Conservation (phyloP, 2,888 invertebrate genomes). For the Monopis laevigella region DNA sequence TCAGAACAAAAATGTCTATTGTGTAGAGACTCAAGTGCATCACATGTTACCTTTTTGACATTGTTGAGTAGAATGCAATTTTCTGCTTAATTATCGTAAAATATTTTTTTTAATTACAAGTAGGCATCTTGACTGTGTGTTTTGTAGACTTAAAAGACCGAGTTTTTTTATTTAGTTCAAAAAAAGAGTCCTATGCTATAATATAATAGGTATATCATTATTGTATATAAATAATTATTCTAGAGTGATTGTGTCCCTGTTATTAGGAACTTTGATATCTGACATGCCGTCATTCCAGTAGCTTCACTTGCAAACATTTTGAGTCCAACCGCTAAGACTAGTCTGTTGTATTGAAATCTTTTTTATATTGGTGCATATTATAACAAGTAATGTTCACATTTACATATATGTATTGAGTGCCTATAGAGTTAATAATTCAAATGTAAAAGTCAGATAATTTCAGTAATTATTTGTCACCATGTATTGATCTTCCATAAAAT, state of each 20-base stretch:
- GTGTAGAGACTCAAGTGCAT: constrained; percentile 18
- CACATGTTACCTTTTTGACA: constrained; percentile 50
- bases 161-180: constrained; percentile 19
- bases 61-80: constrained; percentile 28
- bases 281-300: constrained; percentile 51
- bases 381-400: constrained; percentile 63
- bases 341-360: constrained; percentile 36
- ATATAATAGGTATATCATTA: constrained; percentile 21
- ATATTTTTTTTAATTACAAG: background rate
- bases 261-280: constrained; percentile 44
- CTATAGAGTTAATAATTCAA: constrained; percentile 65
- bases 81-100: constrained; percentile 2
- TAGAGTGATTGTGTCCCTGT: constrained; percentile 55
- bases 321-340: no score
- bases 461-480: constrained; percentile 64
- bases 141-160: constrained; percentile 17
- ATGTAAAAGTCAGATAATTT: constrained; percentile 64
- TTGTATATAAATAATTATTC: constrained; percentile 41
- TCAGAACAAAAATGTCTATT: constrained; percentile 5
- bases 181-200: constrained; percentile 13
- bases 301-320: constrained; percentile 45
- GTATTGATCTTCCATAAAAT: constrained; percentile 69
- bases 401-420: constrained; percentile 66
- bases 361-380: constrained; percentile 53
- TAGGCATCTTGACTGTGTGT: constrained; percentile 18